These are phyloP conservation scores for Aleiodes alternator DNA, from an alignment of 2,888 invertebrate species.

Conservation along the genomic window DNA sequence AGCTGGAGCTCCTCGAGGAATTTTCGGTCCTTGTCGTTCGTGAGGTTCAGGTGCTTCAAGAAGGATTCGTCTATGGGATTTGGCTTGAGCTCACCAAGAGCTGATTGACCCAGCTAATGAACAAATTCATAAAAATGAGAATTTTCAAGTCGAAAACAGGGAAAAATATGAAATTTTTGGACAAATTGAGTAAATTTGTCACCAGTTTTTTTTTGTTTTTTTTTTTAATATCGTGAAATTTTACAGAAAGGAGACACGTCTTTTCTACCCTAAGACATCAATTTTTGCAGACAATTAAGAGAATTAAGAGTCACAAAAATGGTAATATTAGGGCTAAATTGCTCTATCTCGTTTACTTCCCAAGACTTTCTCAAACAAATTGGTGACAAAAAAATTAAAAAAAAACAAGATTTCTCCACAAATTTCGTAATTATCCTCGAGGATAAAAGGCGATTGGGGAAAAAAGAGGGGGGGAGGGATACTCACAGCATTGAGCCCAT, in stretches of 20 bases:
- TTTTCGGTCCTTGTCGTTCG: constrained; percentile 79
- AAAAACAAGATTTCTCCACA: no score
- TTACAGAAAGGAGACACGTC: no score
- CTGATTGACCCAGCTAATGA: constrained; percentile 71
- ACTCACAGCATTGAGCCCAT: constrained; percentile 81
- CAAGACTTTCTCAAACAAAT: no score
- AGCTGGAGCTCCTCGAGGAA: constrained; percentile 81
- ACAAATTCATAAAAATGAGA: constrained; percentile 21
- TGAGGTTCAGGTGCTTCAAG: constrained; percentile 62
- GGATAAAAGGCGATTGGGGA: neutral
- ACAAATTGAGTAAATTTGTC: no score
- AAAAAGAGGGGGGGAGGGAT: neutral
- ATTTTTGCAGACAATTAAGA: no score
- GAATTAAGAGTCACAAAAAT: no score
- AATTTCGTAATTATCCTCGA: neutral
- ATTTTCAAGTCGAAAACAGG: neutral
- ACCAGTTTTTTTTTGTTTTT: no score
- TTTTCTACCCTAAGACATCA: no score
- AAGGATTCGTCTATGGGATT: constrained; percentile 65
- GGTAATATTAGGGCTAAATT: no score
- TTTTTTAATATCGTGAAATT: no score
- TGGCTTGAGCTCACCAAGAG: constrained; percentile 71
- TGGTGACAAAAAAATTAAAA: no score
- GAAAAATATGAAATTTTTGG: constrained; percentile 1
- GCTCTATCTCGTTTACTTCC: no score